Base-by-base conservation (phyloP, 2,888 invertebrate genomes). In the Rhamphomyia laevipes region DNA sequence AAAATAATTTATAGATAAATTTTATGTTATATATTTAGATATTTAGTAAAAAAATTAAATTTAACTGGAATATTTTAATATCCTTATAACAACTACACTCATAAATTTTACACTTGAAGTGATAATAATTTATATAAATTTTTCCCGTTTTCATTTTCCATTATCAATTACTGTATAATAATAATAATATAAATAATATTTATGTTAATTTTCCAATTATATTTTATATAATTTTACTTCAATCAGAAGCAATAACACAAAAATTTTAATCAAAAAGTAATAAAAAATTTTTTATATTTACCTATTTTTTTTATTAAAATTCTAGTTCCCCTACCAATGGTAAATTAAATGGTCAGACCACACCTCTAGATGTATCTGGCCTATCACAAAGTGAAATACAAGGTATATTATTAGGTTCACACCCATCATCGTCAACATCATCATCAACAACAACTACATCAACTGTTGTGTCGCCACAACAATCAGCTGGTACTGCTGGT, bases 361-460 rank as follows among this genome's bases (percentile, higher is more conserved):
- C 70, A 66, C 70, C 70, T 66, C 66, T 71, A 57, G 71, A 71
- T 61, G 70, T 71, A 59, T 67, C 70, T 61, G 66, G 69, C 65
- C 69, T 71, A 68, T 71, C 71, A 65, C 70, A 71, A 63, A 71
- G 70, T 68, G 71, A 71, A 65, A 70, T 71, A 61, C 71, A 71
- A 69, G 71, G 70, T 64, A 63, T 71, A 63, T 62, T 71, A 61
- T 68, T 71, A 60, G 70, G 71, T 62, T 65, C 70, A 63, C 71
- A 71, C 68, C 68, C 70, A 66, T 67, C 68, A 53, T 65, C 68
- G 47, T 57, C 62, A 44, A 51, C 62, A 53, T 59, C 65, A 51
- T 55, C 62, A 42, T 53, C 57, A 37, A 56, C 56, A 47, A 50
- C 50, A 46, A 45, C 55, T 38, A 46, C 51, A 48, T 37, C 47